Conservation (phyloP, 2,113 vertebrate species). For the Nesoenas mayeri region DNA sequence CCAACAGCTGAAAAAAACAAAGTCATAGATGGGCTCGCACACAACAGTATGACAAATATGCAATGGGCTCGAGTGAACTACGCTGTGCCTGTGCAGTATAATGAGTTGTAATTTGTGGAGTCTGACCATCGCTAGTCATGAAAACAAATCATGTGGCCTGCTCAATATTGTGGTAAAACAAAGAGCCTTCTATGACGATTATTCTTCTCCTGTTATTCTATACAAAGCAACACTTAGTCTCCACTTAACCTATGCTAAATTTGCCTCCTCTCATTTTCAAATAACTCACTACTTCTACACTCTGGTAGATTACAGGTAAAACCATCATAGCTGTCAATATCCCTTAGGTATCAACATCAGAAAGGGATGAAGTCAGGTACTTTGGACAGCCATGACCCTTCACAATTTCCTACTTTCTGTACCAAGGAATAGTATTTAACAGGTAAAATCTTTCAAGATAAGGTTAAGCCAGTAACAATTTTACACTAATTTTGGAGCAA, state of each 20-base stretch:
- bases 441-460: background rate
- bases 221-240: background rate
- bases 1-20: background rate
- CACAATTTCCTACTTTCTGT: background rate
- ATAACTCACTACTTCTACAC: background rate
- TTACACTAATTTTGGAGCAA: background rate
- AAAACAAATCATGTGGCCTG: background rate
- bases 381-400: background rate
- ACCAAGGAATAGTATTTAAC: background rate
- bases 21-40: background rate
- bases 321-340: background rate
- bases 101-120: background rate
- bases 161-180: background rate
- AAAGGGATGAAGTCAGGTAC: background rate
- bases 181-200: background rate
- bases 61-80: background rate
- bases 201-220: background rate
- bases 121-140: background rate
- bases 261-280: background rate
- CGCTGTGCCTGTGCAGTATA: accelerated
- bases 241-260: background rate
- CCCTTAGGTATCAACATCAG: background rate
- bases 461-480: background rate
- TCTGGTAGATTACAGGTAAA: background rate
- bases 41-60: background rate